phyloP scores from a whole-genome alignment of 2,888 invertebrate species.

The Pollenia amentaria region DNA sequence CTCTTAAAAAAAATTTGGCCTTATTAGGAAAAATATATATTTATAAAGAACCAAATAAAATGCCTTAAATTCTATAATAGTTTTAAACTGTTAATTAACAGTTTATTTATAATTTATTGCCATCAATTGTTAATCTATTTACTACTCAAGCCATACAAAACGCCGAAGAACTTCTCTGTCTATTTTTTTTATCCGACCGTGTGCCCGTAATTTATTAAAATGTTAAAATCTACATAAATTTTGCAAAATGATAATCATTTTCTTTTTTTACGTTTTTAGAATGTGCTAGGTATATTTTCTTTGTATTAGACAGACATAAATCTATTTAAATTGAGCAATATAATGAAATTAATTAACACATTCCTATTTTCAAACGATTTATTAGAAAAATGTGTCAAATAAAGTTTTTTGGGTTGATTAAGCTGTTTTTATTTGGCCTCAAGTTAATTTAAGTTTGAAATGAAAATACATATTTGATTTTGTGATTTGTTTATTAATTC shows the following conservation, averaged over 20 bases:
- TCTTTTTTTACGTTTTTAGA: neutral
- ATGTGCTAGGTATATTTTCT: slow-evolving; percentile 19
- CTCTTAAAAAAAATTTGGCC: too few relatives aligned
- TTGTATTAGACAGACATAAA: neutral
- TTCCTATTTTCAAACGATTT: slow-evolving; percentile 32
- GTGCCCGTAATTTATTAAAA: slow-evolving; percentile 50
- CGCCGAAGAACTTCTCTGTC: neutral
- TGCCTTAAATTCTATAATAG: too few relatives aligned
- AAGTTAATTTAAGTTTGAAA: neutral
- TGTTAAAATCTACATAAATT: slow-evolving; percentile 41
- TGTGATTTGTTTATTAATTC: slow-evolving; percentile 2
- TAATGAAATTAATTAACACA: slow-evolving; percentile 60
- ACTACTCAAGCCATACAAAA: slow-evolving; percentile 7
- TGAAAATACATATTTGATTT: neutral
- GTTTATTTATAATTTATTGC: neutral
- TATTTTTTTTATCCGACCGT: slow-evolving; percentile 4
- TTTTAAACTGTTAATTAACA: too few relatives aligned
- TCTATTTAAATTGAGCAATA: slow-evolving; percentile 30
- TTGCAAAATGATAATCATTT: neutral
- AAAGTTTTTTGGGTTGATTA: slow-evolving; percentile 9
- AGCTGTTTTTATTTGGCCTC: neutral
- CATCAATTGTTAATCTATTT: slow-evolving; percentile 46
- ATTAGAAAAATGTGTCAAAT: slow-evolving; percentile 40
- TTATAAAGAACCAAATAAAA: too few relatives aligned
- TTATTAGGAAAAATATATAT: too few relatives aligned